These are phyloP conservation scores for Parapristionchus giblindavisi DNA, from an alignment of 2,888 invertebrate species.

Conservation along the genomic window DNA sequence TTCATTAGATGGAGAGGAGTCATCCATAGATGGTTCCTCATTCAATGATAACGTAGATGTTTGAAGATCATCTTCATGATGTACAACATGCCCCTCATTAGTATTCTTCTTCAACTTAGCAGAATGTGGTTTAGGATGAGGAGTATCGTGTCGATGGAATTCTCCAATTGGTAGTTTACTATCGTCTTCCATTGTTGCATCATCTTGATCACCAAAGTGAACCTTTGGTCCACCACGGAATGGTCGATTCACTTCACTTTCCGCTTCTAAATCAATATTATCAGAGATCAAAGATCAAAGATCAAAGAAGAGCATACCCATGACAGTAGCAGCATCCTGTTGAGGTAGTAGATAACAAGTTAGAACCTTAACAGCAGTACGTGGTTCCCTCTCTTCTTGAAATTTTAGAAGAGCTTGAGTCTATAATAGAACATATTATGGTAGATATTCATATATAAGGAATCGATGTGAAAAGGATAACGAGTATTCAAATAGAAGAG, in stretches of 20 bases:
- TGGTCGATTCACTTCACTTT: constrained; percentile 40
- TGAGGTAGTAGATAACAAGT: constrained; percentile 98
- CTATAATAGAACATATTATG: constrained; percentile 59
- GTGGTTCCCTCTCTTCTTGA: constrained; percentile 92
- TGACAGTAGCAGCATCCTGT: constrained; percentile 71
- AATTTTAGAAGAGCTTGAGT: constrained; percentile 97
- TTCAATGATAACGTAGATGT: too few relatives aligned
- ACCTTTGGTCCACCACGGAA: constrained; percentile 69
- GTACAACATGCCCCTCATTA: constrained; percentile 72
- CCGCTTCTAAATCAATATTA: too few relatives aligned
- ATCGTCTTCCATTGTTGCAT: constrained; percentile 69
- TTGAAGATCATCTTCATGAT: too few relatives aligned
- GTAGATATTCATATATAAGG: neutral
- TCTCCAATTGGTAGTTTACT: constrained; percentile 73
- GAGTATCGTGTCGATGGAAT: constrained; percentile 84
- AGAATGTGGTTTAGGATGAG: constrained; percentile 80
- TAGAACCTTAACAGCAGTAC: constrained; percentile 84
- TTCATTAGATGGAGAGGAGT: too few relatives aligned
- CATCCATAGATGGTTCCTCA: too few relatives aligned
- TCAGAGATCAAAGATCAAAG: too few relatives aligned
- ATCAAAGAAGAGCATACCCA: neutral
- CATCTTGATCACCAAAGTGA: constrained; percentile 65
- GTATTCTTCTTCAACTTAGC: constrained; percentile 60
- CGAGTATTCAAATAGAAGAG: too few relatives aligned
- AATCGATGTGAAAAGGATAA: too few relatives aligned